A percentile compares a stretch with the other conserved stretches of the same genome.
These are phyloP conservation scores for Rhorus exstirpatorius DNA, from an alignment of 2,888 invertebrate genomes.

Conservation along the genomic window DNA sequence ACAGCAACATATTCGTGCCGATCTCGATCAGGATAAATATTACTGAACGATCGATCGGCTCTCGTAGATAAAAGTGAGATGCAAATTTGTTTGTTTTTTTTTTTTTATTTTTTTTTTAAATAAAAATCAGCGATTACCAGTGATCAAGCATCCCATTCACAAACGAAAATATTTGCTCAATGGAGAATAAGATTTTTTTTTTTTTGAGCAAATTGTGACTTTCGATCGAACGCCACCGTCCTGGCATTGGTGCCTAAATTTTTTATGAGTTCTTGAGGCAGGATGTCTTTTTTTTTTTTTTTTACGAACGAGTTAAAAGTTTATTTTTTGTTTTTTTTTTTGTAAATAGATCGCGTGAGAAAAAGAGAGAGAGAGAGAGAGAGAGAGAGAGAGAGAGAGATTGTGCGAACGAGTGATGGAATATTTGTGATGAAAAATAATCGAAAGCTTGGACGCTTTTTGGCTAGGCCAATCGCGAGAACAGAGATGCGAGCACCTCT, in stretches of 20 bases:
- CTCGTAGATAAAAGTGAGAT: background rate
- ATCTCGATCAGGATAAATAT: conserved; percentile 90
- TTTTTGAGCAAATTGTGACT: background rate
- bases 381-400: conserved; percentile 33
- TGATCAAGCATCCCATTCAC: conserved; percentile 35
- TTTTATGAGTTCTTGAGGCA: conserved; percentile 23
- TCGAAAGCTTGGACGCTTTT: background rate
- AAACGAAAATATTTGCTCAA: conserved; percentile 56
- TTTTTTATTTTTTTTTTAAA: background rate
- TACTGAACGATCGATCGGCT: conserved; percentile 85
- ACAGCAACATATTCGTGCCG: conserved; percentile 87
- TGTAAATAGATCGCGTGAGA: conserved; percentile 73
- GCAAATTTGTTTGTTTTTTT: conserved; percentile 17
- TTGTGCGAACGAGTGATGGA: conserved; percentile 7
- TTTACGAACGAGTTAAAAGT: conserved; percentile 73
- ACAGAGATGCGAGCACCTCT: too few relatives aligned
- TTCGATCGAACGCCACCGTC: conserved; percentile 22
- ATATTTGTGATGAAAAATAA: background rate
- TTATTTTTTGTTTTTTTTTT: conserved; percentile 74
- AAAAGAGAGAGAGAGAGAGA: conserved; percentile 32
- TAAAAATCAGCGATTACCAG: conserved; percentile 22
- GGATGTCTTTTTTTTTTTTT: conserved; percentile 70
- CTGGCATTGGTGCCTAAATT: conserved; percentile 37
- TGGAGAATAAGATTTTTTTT: conserved; percentile 34
- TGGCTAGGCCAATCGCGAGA: background rate